Conservation (phyloP, 2,797 vertebrate species). For the Muscicapa comitata region DNA sequence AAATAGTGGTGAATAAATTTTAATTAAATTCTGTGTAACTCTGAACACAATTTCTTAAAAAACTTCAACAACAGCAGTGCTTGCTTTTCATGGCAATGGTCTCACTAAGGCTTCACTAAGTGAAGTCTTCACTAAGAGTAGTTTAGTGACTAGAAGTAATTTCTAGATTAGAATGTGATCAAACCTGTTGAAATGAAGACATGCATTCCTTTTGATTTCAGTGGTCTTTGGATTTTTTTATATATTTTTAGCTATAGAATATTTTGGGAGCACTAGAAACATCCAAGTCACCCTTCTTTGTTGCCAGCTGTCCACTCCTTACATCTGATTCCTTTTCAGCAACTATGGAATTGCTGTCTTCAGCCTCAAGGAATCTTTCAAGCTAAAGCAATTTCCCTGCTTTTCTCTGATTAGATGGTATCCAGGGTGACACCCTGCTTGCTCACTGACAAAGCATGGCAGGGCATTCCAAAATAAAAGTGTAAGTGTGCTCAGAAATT, state of each 20-base stretch:
- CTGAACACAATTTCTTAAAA: not conserved
- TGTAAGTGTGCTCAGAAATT: not conserved
- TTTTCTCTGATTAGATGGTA: not conserved
- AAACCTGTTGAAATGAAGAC: not conserved
- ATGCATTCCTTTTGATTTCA: not conserved
- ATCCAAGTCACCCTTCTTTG: not conserved
- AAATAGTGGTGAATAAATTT: not conserved
- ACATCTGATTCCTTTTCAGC: not conserved
- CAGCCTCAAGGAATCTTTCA: not conserved
- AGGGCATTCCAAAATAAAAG: not conserved
- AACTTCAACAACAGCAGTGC: fast-evolving
- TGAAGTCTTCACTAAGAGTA: not conserved
- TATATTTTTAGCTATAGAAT: not conserved
- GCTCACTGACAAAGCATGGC: not conserved
- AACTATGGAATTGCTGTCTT: not conserved
- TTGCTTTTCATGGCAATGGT: not conserved
- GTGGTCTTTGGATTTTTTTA: not conserved
- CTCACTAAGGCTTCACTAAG: not conserved
- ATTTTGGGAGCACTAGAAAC: not conserved
- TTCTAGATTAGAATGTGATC: not conserved
- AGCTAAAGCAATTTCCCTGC: not conserved
- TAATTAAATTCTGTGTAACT: not conserved
- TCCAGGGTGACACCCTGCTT: not conserved
- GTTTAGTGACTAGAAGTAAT: not conserved
- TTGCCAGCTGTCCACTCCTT: not conserved